Percentiles rank a stretch among this genome's conserved stretches.
Evolutionary conservation across 2,113 vertebrate species (phyloP).

Genomic region (Poecile atricapillus): DNA sequence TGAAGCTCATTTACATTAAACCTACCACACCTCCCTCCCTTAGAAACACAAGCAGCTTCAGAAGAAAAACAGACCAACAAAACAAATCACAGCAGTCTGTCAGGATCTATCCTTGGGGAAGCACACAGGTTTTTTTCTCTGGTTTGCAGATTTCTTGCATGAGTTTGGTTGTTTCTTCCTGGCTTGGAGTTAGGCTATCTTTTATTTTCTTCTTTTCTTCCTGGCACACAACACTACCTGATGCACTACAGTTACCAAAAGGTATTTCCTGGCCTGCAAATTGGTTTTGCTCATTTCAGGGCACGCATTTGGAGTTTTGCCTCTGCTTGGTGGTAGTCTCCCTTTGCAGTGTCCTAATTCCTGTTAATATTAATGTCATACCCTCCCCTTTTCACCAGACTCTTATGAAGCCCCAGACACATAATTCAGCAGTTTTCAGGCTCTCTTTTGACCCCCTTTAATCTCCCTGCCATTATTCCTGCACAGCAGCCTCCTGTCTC

Average conservation of each 20-base stretch:
- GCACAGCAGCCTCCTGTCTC: neutral
- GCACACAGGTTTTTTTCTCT: neutral
- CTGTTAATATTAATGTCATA: neutral
- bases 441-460: neutral
- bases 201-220: neutral
- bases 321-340: neutral
- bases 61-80: constrained; percentile 15
- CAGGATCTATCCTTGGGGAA: neutral
- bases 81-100: constrained; percentile 1
- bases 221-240: neutral
- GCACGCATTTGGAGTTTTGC: neutral
- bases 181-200: neutral
- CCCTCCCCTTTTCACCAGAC: neutral
- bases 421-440: neutral
- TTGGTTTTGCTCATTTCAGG: neutral
- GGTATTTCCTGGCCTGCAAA: neutral
- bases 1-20: constrained; percentile 12
- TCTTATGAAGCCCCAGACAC: neutral
- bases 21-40: neutral
- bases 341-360: neutral
- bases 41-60: neutral
- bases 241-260: neutral
- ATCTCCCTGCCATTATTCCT: neutral
- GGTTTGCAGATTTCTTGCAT: neutral
- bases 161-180: neutral